Base-by-base conservation (phyloP, 2,113 vertebrate genomes). In the Anthoscopus minutus region DNA sequence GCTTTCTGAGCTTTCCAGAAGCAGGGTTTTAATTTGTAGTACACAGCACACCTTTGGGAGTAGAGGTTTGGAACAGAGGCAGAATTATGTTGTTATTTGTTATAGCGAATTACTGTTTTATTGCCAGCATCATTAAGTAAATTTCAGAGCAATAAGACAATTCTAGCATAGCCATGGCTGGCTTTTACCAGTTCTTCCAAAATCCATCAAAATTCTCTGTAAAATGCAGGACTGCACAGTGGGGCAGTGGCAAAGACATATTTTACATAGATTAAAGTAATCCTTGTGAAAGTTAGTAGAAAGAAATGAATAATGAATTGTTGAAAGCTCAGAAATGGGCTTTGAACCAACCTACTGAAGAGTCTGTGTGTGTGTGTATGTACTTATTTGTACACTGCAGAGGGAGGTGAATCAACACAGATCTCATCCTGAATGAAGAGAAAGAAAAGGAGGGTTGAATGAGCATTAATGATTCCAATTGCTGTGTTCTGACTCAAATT, bases 331-430 rank as follows among this genome's bases (percentile, higher is more conserved):
- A 79, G 38, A 53, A 81, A 30, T 9, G 6, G 30, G 37, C 45
- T 93, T 57, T 78, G 57, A 85, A 72, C 19, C 53, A 84, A 44
- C 35, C 25, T 37, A 7, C 42, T 50, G 10, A 78, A 66, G 0
- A 44, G 18, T 27, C 15, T 3, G 4, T 16, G 9, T 20, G 7
- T 22, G 7, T 21, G 21, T 9, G 4, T 7, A 6, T 4, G 13
- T 7, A 31, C 8, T 2, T 62, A 48, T 28, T 38, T 24, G 53
- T 10, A 12, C 57, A 23, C 25, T 45, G 40, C 27, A 65, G 25
- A 62, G 25, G 38, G 21, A 85, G 20, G 35, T 12, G 58, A 88
- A 82, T 19, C 60, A 81, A 70, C 27, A 60, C 45, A 89, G 21
- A n/a, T 9, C 51, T 79, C 70, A 13, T 4, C 21, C 15, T 28